A percentile compares a stretch with the other conserved stretches of the same genome.
phyloP scores from a whole-genome alignment of 2,888 invertebrate genomes.

The Lasioglossum zephyrum region DNA sequence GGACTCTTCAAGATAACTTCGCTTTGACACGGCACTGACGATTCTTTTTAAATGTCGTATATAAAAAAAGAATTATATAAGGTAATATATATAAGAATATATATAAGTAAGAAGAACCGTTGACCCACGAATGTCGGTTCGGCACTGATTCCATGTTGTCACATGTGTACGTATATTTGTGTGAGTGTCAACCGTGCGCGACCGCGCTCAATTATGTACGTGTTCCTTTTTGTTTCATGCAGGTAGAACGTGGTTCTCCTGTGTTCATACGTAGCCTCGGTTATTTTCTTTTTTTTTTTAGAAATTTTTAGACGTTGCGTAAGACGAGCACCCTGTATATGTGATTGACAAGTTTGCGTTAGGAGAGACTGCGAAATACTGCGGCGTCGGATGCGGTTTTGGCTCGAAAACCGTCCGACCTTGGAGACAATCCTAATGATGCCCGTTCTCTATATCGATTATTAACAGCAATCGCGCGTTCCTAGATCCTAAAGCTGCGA shows the following conservation, averaged over 20 bases:
- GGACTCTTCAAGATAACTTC: slow-evolving; percentile 33
- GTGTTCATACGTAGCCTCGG: slow-evolving; percentile 22
- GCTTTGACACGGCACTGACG: slow-evolving; percentile 47
- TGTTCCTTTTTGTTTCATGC: slow-evolving; percentile 5
- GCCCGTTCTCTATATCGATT: slow-evolving; percentile 4
- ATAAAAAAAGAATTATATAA: slow-evolving; percentile 71
- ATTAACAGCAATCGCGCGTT: slow-evolving; percentile 41
- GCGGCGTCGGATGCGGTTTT: slow-evolving; percentile 20
- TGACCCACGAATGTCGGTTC: slow-evolving; percentile 65
- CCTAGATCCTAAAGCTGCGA: slow-evolving; percentile 18
- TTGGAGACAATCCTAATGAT: slow-evolving; percentile 31
- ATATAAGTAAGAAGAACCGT: slow-evolving; percentile 68
- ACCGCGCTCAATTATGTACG: neutral
- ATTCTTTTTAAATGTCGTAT: slow-evolving; percentile 70
- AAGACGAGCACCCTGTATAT: slow-evolving; percentile 73
- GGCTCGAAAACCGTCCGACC: slow-evolving; percentile 24
- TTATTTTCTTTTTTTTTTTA: slow-evolving; percentile 28
- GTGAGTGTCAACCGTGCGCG: slow-evolving; percentile 22
- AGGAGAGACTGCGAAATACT: slow-evolving; percentile 57
- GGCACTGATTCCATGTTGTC: slow-evolving; percentile 59
- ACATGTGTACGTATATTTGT: slow-evolving; percentile 21
- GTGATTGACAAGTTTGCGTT: slow-evolving; percentile 70
- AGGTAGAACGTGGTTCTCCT: slow-evolving; percentile 19
- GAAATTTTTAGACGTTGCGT: slow-evolving; percentile 65
- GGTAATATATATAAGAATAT: slow-evolving; percentile 39